Evolutionary conservation across 2,797 vertebrate genomes (phyloP).

Genomic region (Pampus argenteus): DNA sequence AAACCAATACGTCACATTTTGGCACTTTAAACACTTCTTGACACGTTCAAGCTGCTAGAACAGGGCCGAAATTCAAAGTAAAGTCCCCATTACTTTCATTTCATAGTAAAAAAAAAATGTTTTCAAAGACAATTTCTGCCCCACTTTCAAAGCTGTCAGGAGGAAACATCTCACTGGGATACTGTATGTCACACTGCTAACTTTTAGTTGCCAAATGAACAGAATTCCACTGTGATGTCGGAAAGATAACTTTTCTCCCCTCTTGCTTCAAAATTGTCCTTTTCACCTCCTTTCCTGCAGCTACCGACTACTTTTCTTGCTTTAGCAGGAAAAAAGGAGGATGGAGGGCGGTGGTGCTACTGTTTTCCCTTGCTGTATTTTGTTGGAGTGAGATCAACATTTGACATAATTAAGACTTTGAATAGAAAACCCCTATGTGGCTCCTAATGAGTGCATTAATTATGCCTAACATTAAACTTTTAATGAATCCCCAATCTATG

Average conservation of each 20-base stretch:
- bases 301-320: constrained; percentile 48
- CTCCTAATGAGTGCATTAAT: constrained; percentile 70
- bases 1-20: constrained; percentile 69
- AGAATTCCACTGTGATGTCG: constrained; percentile 31
- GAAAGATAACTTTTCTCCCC: constrained; percentile 30
- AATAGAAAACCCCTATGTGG: constrained; percentile 57
- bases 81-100: constrained; percentile 46
- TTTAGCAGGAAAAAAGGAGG: constrained; percentile 2
- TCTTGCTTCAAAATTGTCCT: constrained; percentile 36
- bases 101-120: background rate
- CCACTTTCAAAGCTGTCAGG: constrained; percentile 42
- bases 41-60: constrained; percentile 52
- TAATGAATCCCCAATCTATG: constrained; percentile 60
- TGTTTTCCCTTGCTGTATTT: constrained; percentile 26
- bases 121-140: constrained; percentile 39
- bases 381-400: constrained; percentile 49
- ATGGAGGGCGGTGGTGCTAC: too few species aligned
- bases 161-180: constrained; percentile 35
- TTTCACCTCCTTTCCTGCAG: constrained; percentile 38
- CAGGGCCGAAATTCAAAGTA: constrained; percentile 37
- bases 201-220: constrained; percentile 52
- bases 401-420: constrained; percentile 68
- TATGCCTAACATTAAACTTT: constrained; percentile 65
- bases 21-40: constrained; percentile 55
- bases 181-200: constrained; percentile 9